These are phyloP conservation scores for Autographa gamma DNA, from an alignment of 2,888 invertebrate genomes.

Conservation along the genomic window DNA sequence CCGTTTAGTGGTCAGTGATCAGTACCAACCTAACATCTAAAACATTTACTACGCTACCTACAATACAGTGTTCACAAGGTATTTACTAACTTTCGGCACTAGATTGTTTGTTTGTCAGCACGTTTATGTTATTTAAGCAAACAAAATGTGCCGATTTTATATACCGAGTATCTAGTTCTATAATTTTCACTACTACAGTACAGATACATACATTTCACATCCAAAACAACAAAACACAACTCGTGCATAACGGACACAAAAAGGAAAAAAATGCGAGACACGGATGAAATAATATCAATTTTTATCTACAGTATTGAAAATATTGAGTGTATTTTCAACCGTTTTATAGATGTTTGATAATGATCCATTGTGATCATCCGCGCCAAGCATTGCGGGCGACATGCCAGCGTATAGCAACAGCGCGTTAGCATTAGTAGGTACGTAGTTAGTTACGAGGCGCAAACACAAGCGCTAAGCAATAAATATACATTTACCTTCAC, in stretches of 20 bases:
- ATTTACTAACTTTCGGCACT: constrained; percentile 12
- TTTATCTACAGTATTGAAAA: constrained; percentile 19
- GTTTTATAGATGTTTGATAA: constrained; percentile 41
- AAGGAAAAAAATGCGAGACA: constrained; percentile 66
- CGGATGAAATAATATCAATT: constrained; percentile 59
- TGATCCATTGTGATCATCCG: constrained; percentile 63
- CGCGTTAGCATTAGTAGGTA: constrained; percentile 77
- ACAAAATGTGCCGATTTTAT: constrained; percentile 21
- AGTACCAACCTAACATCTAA: constrained; percentile 43
- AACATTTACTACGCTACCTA: constrained; percentile 35
- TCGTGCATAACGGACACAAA: constrained; percentile 61
- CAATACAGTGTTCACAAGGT: constrained; percentile 21
- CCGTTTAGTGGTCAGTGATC: constrained; percentile 45
- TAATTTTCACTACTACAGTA: not conserved
- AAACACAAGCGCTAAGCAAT: constrained; percentile 86
- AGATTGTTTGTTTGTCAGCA: constrained; percentile 11
- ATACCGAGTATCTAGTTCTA: not conserved
- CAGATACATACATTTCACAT: constrained; percentile 26
- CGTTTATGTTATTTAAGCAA: constrained; percentile 17
- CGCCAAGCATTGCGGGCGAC: constrained; percentile 71
- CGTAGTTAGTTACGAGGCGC: constrained; percentile 79
- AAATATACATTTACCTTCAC: constrained; percentile 90
- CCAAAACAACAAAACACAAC: constrained; percentile 48
- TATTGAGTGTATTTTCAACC: constrained; percentile 23
- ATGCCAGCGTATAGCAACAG: constrained; percentile 74